These are phyloP conservation scores for Ylistrum balloti DNA, from an alignment of 1,140 invertebrate species.

Conservation along the genomic window DNA sequence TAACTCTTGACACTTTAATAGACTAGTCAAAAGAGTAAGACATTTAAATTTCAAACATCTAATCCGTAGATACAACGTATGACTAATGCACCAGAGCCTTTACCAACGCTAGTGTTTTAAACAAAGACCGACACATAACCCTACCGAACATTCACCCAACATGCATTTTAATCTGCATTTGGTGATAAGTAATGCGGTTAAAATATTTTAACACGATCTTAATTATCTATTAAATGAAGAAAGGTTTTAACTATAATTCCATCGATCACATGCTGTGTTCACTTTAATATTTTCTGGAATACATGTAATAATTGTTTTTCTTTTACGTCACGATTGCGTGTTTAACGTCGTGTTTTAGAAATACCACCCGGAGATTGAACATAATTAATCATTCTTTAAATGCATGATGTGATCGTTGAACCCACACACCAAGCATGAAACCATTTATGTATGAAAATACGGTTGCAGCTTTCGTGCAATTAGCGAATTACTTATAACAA, in stretches of 20 bases:
- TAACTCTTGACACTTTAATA: conserved; percentile 20
- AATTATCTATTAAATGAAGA: not conserved
- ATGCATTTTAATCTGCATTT: not conserved
- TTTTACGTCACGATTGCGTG: not conserved
- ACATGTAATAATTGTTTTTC: not conserved
- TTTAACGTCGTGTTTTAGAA: not conserved
- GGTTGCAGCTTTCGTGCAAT: no score
- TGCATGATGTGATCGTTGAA: not conserved
- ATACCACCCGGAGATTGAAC: not conserved
- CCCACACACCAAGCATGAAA: not conserved
- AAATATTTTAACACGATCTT: not conserved
- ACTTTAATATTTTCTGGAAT: not conserved
- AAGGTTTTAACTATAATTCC: not conserved
- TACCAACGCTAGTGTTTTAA: not conserved
- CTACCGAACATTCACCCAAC: not conserved
- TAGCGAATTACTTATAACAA: no score
- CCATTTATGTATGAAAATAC: no score
- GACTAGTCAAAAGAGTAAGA: not conserved
- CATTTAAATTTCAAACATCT: conserved; percentile 1
- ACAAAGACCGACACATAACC: not conserved
- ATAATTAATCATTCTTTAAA: not conserved
- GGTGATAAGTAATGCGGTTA: not conserved
- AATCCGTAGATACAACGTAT: conserved; percentile 3
- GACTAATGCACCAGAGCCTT: not conserved
- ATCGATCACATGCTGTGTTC: not conserved